A percentile compares a stretch with the other conserved stretches of the same genome.
Evolutionary conservation across 2,888 invertebrate genomes (phyloP).

Genomic region (Anarsia innoxiella): DNA sequence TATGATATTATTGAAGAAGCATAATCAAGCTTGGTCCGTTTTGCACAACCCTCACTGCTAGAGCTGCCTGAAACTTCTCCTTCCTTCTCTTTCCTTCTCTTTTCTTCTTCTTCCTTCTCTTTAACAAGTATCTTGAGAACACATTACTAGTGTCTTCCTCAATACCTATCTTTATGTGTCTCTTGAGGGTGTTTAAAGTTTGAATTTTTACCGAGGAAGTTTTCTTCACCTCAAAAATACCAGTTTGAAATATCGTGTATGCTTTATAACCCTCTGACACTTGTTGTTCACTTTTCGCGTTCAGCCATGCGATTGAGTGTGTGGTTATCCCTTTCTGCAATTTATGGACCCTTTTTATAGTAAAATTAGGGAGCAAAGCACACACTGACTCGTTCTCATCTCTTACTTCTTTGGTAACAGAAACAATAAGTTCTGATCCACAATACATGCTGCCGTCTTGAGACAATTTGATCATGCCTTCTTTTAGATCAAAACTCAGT

Average conservation of each 20-base stretch:
- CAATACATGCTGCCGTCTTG: background rate
- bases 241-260: background rate
- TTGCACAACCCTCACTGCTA: background rate
- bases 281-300: background rate
- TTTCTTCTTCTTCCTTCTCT: background rate
- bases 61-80: no score
- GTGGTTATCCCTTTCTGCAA: background rate
- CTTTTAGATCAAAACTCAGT: background rate
- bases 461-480: background rate
- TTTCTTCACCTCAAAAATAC: background rate
- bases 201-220: background rate
- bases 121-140: background rate
- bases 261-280: background rate
- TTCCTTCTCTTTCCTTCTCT: no score
- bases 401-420: background rate
- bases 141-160: background rate
- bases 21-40: background rate
- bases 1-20: background rate
- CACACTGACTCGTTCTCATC: background rate
- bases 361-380: background rate
- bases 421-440: background rate
- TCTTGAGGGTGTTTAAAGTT: background rate
- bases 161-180: background rate
- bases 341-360: background rate
- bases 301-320: background rate